Conservation (phyloP, 1,140 invertebrate genomes). For the Pygmarrhopalites habei region DNA sequence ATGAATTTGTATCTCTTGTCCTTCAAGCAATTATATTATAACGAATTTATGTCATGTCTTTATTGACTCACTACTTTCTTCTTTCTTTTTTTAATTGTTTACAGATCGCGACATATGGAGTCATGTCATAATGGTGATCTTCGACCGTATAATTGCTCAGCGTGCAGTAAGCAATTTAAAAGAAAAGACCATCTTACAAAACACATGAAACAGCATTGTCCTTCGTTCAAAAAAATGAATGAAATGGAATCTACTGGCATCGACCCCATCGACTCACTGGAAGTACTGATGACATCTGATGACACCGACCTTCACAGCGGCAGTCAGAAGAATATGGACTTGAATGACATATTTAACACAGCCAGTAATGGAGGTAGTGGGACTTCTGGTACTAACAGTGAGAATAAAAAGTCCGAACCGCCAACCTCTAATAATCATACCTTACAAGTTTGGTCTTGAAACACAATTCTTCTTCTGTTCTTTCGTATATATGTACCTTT, state of each 20-base stretch:
- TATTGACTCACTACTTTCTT: too few species aligned
- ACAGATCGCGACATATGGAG: constrained; percentile 31
- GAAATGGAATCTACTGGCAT: constrained; percentile 12
- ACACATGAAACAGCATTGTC: constrained; percentile 38
- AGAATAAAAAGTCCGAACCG: not conserved
- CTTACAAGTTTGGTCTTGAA: not conserved
- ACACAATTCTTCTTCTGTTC: not conserved
- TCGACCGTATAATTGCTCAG: constrained; percentile 32
- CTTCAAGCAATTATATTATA: too few species aligned
- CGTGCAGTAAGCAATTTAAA: constrained; percentile 37
- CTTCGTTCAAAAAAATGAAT: constrained; percentile 16
- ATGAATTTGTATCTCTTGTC: too few species aligned
- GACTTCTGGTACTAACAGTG: not conserved
- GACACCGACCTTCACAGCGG: constrained; percentile 14
- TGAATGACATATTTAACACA: not conserved
- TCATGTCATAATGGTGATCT: constrained; percentile 34
- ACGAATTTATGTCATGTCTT: too few species aligned
- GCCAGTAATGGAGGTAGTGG: not conserved
- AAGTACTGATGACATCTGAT: constrained; percentile 28
- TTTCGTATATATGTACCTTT: not conserved
- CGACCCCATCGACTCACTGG: constrained; percentile 28
- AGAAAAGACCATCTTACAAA: constrained; percentile 38
- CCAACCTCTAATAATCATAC: not conserved
- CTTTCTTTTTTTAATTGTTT: too few species aligned
- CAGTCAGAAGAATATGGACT: not conserved